phyloP scores from a whole-genome alignment of 2,113 vertebrate genomes.

The Amia ocellicauda region DNA sequence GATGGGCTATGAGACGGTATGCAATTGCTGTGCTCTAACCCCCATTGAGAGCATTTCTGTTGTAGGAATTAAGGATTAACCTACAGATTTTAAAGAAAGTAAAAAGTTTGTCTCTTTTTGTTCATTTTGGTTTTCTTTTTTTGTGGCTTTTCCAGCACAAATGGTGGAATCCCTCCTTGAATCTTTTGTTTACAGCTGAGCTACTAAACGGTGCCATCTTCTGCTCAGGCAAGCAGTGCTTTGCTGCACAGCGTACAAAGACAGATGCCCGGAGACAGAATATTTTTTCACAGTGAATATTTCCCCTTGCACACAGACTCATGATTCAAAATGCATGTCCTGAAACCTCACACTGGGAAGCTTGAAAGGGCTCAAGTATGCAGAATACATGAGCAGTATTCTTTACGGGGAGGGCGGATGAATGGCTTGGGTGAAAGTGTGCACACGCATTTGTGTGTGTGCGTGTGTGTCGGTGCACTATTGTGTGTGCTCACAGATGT shows the following conservation, averaged over 20 bases:
- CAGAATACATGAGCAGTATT: slow-evolving; percentile 40
- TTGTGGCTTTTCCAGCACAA: no score
- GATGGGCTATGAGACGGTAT: no score
- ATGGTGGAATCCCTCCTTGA: neutral
- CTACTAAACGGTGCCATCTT: neutral
- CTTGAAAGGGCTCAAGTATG: slow-evolving; percentile 39
- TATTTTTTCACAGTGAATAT: no score
- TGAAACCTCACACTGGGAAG: neutral
- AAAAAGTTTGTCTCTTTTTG: no score
- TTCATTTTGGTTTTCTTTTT: no score
- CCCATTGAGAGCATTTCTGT: no score
- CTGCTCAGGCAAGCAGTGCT: neutral
- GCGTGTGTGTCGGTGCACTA: slow-evolving; percentile 21
- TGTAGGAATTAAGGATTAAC: no score
- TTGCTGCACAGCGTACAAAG: neutral
- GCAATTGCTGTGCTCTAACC: no score
- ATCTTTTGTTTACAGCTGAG: neutral
- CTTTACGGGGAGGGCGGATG: neutral
- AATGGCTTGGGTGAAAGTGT: slow-evolving; percentile 13
- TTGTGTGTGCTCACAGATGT: neutral
- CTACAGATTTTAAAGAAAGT: no score
- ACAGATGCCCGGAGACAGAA: neutral
- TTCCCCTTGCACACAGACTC: neutral
- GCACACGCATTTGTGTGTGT: slow-evolving; percentile 50
- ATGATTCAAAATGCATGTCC: slow-evolving; percentile 44